phyloP scores from a whole-genome alignment of 2,797 vertebrate species.

The Nyctibius grandis region DNA sequence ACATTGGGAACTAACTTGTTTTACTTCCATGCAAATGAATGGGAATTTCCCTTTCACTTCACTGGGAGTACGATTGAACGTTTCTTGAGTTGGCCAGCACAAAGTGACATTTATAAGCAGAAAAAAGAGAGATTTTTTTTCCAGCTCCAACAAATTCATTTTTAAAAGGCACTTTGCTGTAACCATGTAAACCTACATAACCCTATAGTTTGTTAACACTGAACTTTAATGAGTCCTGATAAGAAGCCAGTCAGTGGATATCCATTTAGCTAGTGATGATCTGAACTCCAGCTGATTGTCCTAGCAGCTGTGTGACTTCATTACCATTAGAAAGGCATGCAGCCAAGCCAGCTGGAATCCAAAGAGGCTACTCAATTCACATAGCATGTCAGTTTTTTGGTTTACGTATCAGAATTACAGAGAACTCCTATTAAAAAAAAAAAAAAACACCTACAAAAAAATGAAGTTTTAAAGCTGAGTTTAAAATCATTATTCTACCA shows the following conservation, averaged over 20 bases:
- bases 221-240: constrained; percentile 75
- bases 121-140: constrained; percentile 1
- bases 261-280: constrained; percentile 74
- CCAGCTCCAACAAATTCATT: constrained; percentile 49
- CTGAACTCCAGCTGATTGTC: constrained; percentile 82
- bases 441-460: neutral
- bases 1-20: constrained; percentile 23
- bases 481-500: constrained; percentile 42
- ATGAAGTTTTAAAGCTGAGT: constrained; percentile 58
- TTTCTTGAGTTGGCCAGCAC: constrained; percentile 32
- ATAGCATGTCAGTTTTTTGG: constrained; percentile 66
- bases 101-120: constrained; percentile 43
- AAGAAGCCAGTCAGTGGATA: constrained; percentile 77
- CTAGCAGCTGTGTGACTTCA: constrained; percentile 82
- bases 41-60: constrained; percentile 34
- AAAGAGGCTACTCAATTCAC: constrained; percentile 71
- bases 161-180: constrained; percentile 65
- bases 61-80: neutral
- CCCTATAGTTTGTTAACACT: constrained; percentile 61
- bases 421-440: constrained; percentile 46
- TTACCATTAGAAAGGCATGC: constrained; percentile 80
- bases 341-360: constrained; percentile 81
- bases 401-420: constrained; percentile 69
- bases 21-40: constrained; percentile 41
- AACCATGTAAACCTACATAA: constrained; percentile 66